A percentile compares a stretch with the other conserved stretches of the same genome.
Evolutionary conservation across 2,888 invertebrate genomes (phyloP).

Genomic region (Drosophila meridionalis): DNA sequence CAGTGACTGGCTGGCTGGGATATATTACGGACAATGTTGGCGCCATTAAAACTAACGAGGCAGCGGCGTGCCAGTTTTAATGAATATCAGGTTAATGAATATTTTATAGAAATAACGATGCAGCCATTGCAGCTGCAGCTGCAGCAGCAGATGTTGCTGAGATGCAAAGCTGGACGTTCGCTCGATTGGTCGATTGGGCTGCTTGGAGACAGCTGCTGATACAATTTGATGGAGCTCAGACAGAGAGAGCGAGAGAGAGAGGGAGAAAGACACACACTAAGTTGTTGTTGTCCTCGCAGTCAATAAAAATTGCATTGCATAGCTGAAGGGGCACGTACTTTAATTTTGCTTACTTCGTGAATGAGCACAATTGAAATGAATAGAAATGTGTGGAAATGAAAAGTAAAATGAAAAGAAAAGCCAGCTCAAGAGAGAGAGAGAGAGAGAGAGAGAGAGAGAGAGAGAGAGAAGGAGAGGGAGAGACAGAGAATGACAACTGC

Average conservation of each 20-base stretch:
- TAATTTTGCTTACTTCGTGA: slow-evolving; percentile 78
- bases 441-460: too few species aligned
- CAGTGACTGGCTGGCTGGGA: slow-evolving; percentile 13
- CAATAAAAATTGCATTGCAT: slow-evolving; percentile 76
- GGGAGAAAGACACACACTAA: too few species aligned
- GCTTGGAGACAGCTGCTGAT: not conserved
- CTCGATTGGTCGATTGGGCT: not conserved
- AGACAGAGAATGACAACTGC: not conserved
- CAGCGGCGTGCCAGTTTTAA: slow-evolving; percentile 58
- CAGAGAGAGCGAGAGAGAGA: too few species aligned
- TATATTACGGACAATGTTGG: slow-evolving; percentile 39
- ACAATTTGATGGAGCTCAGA: not conserved
- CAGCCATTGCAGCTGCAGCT: not conserved
- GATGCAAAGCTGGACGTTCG: not conserved
- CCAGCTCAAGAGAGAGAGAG: not conserved
- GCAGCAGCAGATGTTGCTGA: not conserved
- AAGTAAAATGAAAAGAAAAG: slow-evolving; percentile 23
- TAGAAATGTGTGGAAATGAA: slow-evolving; percentile 49
- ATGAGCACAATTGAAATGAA: slow-evolving; percentile 76
- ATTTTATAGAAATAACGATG: slow-evolving; percentile 60
- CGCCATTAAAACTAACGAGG: slow-evolving; percentile 71
- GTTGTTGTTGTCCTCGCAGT: slow-evolving; percentile 24
- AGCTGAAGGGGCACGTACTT: slow-evolving; percentile 72
- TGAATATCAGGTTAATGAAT: slow-evolving; percentile 76
- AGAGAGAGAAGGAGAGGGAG: too few species aligned